Evolutionary conservation across 2,888 invertebrate species (phyloP).

Genomic region (Linnaemya vulpina): DNA sequence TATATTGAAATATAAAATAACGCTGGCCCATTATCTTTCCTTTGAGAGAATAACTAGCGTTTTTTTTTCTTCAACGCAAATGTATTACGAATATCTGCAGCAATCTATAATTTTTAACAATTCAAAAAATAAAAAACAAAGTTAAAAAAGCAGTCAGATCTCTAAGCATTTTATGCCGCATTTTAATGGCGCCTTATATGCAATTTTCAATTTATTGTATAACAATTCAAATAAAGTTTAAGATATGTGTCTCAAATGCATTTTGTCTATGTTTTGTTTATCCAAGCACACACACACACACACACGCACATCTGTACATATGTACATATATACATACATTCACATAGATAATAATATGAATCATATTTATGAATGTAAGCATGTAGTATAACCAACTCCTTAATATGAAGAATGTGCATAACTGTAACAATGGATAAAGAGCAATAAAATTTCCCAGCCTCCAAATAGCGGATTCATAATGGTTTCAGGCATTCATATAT

Average conservation of each 20-base stretch:
- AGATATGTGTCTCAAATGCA: constrained; percentile 57
- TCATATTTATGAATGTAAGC: constrained; percentile 40
- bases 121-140: constrained; percentile 33
- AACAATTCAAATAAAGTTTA: constrained; percentile 58
- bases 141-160: constrained; percentile 15
- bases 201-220: constrained; percentile 68
- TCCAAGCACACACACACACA: not conserved
- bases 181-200: constrained; percentile 67
- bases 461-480: constrained; percentile 13
- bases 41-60: constrained; percentile 49
- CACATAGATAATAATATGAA: constrained; percentile 44
- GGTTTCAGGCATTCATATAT: constrained; percentile 37
- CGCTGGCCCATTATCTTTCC: constrained; percentile 55
- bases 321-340: too few species aligned
- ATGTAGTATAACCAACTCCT: not conserved
- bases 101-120: constrained; percentile 69
- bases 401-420: constrained; percentile 16
- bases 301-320: too few species aligned
- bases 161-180: constrained; percentile 65
- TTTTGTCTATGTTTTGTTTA: constrained; percentile 42
- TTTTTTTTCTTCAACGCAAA: constrained; percentile 30
- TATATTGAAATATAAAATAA: constrained; percentile 61
- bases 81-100: constrained; percentile 62
- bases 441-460: constrained; percentile 35
- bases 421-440: constrained; percentile 40